phyloP scores from a whole-genome alignment of 2,888 invertebrate genomes.

The Omphaloscelis lunosa region DNA sequence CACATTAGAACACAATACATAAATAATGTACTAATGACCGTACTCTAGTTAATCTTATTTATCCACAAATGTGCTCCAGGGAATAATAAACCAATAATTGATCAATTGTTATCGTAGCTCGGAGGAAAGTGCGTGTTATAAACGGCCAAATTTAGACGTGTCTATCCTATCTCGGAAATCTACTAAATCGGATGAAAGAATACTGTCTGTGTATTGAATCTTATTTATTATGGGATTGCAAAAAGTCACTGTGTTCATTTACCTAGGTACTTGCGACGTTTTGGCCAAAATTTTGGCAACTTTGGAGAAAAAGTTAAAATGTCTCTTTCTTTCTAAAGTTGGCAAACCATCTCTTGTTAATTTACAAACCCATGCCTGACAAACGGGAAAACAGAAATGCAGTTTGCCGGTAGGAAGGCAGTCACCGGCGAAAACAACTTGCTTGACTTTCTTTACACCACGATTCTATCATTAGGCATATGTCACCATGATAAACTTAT shows the following conservation, averaged over 20 bases:
- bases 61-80: conserved; percentile 31
- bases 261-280: neutral
- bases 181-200: neutral
- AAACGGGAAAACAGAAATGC: neutral
- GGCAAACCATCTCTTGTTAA: neutral
- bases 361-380: neutral
- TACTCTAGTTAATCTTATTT: conserved; percentile 34
- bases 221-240: neutral
- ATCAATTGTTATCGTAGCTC: conserved; percentile 23
- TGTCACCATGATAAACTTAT: neutral
- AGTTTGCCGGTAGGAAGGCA: neutral
- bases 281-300: neutral
- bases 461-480: neutral
- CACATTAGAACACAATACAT: neutral
- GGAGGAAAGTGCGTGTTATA: conserved; percentile 10
- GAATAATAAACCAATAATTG: conserved; percentile 39
- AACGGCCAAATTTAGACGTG: conserved; percentile 10
- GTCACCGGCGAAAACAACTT: neutral
- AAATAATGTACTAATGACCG: conserved; percentile 22
- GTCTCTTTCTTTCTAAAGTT: neutral
- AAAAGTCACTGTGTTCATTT: neutral
- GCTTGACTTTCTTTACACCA: neutral
- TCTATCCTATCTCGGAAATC: no score
- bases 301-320: neutral
- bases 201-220: neutral